Evolutionary conservation across 1,140 invertebrate genomes (phyloP), one percentile per base, ranked within the genome.

Genomic region (Propsilocerus akamusi): DNA sequence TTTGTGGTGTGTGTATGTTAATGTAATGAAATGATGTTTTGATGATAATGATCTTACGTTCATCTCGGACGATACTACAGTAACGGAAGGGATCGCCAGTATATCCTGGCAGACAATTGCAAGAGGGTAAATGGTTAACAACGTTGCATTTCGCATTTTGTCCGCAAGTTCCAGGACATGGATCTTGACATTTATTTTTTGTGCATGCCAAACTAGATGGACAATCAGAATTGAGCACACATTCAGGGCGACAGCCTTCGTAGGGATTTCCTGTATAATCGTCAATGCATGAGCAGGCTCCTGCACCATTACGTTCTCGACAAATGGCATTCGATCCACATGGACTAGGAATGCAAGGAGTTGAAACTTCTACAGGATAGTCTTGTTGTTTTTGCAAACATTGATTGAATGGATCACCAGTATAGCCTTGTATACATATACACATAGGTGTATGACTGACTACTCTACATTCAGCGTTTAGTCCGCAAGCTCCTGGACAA

Each of bases 291-390:
- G 74, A 72, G 58, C 80, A 85, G 48, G 76, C 76, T 57, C 80
- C 83, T 12, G 77, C 81, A 22, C 78, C 81, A 56, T 84, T 83
- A 51, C 76, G 76, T 65, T 87, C 85, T 68, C 77, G 76, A 64
- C 79, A 82, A 57, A 83, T 53, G 34, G 85, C 83, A 66, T 88
- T 88, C 2, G 78, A 72, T 34, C 84, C 85, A 61, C 84, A 88
- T 34, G 84, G 83, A 26, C 77, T 81, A 34, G 82, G 81, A 56
- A 74, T 71, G 58, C 83, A 86, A 49, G 84, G 79, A 52, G 74
- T 65, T 23, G 61, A 56, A 25, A 53, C 53, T 60, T 72, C 68
- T 50, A 69, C 61, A 12, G 69, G 59, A 10, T 72, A n/a, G n/a
- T n/a, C n/a, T n/a, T 64, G 57, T 62, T 60, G 56, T 51, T 55